Evolutionary conservation across 1,140 invertebrate species (phyloP).

Genomic region (Pinna nobilis): DNA sequence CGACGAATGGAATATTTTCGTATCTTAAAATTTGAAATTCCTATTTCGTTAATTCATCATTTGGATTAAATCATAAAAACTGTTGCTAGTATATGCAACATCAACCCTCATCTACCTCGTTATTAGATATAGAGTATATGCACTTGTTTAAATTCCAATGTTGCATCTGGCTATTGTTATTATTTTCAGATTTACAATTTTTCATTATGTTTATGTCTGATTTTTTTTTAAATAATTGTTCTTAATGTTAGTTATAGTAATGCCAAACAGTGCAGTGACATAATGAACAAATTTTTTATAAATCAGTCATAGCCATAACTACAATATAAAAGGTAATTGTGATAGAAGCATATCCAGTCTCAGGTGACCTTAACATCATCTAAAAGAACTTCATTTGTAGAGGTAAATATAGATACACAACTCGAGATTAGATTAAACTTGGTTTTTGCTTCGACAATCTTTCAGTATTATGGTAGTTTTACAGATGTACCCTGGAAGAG

Average conservation of each 20-base stretch:
- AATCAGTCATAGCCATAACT: no score
- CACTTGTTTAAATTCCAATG: neutral
- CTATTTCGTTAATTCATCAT: constrained; percentile 5
- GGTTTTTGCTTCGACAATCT: no score
- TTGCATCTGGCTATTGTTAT: neutral
- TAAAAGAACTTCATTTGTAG: neutral
- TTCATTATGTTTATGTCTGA: neutral
- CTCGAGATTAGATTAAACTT: no score
- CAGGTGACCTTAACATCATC: neutral
- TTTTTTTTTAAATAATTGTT: neutral
- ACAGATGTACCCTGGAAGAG: no score
- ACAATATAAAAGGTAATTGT: no score
- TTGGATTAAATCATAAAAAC: constrained; percentile 21
- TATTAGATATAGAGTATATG: constrained; percentile 1
- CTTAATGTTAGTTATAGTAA: neutral
- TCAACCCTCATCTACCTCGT: constrained; percentile 21
- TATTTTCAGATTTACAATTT: neutral
- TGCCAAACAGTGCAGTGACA: neutral
- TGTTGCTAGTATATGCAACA: constrained; percentile 19
- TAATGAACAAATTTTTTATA: no score
- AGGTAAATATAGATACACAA: no score
- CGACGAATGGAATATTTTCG: constrained; percentile 15
- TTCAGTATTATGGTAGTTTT: no score
- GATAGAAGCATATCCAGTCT: no score
- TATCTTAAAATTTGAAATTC: constrained; percentile 19